Percentiles rank a stretch among this genome's conserved stretches.
Evolutionary conservation across 2,888 invertebrate species (phyloP).

Genomic region (Terebella lapidaria): DNA sequence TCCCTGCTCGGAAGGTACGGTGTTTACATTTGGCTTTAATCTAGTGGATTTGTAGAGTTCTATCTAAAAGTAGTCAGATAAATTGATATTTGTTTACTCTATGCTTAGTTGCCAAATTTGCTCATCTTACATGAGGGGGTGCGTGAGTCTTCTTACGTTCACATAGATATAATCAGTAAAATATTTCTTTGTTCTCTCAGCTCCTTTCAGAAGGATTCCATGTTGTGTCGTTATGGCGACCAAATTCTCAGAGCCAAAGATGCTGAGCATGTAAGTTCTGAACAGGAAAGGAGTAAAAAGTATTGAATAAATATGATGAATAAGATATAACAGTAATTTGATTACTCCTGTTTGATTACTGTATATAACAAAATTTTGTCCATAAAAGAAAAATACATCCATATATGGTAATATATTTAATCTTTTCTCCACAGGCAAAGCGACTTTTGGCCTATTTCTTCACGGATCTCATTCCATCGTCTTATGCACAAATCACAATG

Average conservation of each 20-base stretch:
- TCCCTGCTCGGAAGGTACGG: conserved; percentile 29
- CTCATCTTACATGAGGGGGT: too few species aligned
- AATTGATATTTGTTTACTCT: too few species aligned
- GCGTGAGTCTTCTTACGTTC: too few species aligned
- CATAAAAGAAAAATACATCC: too few species aligned
- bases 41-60: too few species aligned
- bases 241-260: not conserved
- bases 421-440: not conserved
- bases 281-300: not conserved
- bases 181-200: not conserved
- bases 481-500: not conserved
- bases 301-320: not conserved
- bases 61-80: too few species aligned
- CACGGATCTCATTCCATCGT: not conserved
- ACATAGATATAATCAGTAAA: too few species aligned
- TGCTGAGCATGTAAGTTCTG: not conserved
- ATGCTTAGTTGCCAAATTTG: too few species aligned
- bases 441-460: not conserved
- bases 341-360: not conserved
- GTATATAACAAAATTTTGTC: too few species aligned
- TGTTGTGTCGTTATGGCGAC: not conserved
- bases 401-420: too few species aligned
- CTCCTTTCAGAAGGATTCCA: not conserved
- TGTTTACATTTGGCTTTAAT: not conserved
- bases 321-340: not conserved